phyloP scores from a whole-genome alignment of 2,888 invertebrate genomes.

The Choreutis nemorana region DNA sequence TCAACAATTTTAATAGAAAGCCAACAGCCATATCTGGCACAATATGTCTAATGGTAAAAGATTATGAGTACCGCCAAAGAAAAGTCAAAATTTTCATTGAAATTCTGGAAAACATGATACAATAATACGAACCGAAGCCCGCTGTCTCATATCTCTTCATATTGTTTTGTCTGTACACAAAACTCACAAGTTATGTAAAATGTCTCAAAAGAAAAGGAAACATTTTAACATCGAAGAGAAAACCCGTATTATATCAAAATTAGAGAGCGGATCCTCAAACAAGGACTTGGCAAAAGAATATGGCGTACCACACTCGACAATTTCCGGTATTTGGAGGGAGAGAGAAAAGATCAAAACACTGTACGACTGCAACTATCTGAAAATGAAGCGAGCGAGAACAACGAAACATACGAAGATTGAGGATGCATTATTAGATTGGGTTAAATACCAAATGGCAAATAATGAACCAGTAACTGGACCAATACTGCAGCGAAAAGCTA shows the following conservation, averaged over 20 bases:
- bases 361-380: constrained; percentile 6
- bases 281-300: constrained; percentile 9
- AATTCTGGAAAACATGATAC: constrained; percentile 1
- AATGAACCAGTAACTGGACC: constrained; percentile 13
- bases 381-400: constrained; percentile 10
- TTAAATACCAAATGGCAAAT: constrained; percentile 11
- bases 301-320: constrained; percentile 13
- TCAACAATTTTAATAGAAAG: too few relatives aligned
- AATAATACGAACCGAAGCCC: background rate
- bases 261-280: constrained; percentile 7
- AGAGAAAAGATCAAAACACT: constrained; percentile 7
- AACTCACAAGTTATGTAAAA: constrained; percentile 1
- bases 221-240: constrained; percentile 10
- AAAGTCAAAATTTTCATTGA: too few relatives aligned
- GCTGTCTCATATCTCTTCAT: constrained; percentile 1
- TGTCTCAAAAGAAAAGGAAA: constrained; percentile 8
- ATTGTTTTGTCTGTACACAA: constrained; percentile 2
- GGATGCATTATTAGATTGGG: constrained; percentile 12
- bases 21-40: too few relatives aligned
- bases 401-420: constrained; percentile 8
- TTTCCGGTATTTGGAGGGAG: constrained; percentile 12
- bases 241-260: constrained; percentile 8
- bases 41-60: too few relatives aligned
- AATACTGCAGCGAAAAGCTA: constrained; percentile 14
- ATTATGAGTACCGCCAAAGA: too few relatives aligned